Conservation (phyloP, 2,797 vertebrate species). For the Diplodus sargus region DNA sequence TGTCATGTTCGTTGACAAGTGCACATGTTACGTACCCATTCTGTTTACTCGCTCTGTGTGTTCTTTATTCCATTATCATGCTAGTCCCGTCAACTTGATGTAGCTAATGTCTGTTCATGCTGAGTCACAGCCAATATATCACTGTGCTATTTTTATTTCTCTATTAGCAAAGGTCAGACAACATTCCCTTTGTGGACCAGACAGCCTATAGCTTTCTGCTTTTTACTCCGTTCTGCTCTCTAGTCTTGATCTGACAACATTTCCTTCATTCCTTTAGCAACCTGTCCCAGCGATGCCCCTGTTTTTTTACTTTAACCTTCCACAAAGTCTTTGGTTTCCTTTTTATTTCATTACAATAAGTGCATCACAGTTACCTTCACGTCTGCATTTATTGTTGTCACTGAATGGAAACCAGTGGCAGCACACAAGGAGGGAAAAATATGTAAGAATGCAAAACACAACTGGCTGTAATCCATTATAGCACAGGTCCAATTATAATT, state of each 20-base stretch:
- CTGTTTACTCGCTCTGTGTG: too few relatives aligned
- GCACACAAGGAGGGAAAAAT: too few relatives aligned
- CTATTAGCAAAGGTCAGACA: background rate
- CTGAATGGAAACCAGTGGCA: too few relatives aligned
- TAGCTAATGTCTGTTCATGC: background rate
- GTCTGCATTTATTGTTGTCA: background rate
- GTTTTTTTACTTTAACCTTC: background rate
- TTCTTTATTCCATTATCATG: background rate
- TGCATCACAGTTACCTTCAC: background rate
- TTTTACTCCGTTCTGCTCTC: background rate
- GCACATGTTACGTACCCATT: too few relatives aligned
- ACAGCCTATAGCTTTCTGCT: background rate
- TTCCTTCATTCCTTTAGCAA: background rate
- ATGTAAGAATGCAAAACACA: too few relatives aligned
- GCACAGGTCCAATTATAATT: too few relatives aligned
- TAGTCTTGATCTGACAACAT: background rate
- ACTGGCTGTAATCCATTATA: too few relatives aligned
- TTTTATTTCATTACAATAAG: background rate
- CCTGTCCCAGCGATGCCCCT: background rate
- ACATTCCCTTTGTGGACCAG: background rate
- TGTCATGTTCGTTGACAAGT: too few relatives aligned
- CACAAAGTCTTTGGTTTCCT: background rate
- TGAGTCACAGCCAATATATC: background rate
- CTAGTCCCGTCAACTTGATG: background rate
- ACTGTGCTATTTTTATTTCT: background rate